Evolutionary conservation across 2,113 vertebrate species (phyloP).

Genomic region (Marmota monax): DNA sequence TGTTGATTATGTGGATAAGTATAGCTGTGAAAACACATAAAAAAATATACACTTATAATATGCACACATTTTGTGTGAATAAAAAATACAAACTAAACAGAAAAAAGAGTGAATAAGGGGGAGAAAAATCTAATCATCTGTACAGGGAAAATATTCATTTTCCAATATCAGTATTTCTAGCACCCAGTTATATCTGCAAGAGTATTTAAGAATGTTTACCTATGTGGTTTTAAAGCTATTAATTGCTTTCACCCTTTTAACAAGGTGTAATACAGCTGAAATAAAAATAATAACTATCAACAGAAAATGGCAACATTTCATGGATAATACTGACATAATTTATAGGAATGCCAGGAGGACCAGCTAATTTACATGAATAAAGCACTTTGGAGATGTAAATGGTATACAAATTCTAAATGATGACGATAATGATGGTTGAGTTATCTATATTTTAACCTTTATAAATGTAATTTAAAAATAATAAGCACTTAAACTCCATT

Average conservation of each 20-base stretch:
- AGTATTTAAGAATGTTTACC: conserved; percentile 43
- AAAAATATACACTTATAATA: not conserved
- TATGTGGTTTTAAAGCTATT: conserved; percentile 37
- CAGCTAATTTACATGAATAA: conserved; percentile 65
- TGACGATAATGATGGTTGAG: conserved; percentile 66
- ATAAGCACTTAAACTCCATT: conserved; percentile 74
- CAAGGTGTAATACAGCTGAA: conserved; percentile 26
- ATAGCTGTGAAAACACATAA: not conserved
- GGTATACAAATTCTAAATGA: conserved; percentile 69
- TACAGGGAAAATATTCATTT: conserved; percentile 7
- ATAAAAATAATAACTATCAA: conserved; percentile 64
- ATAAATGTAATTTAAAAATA: conserved; percentile 77
- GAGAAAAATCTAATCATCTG: not conserved
- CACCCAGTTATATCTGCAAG: not conserved
- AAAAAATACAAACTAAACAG: conserved; percentile 16
- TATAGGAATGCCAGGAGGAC: conserved; percentile 58
- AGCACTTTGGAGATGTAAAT: conserved; percentile 66
- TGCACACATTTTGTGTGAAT: not conserved
- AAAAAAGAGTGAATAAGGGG: not conserved
- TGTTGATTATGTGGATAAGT: not conserved
- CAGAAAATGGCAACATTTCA: conserved; percentile 68
- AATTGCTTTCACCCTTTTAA: conserved; percentile 54
- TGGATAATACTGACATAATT: conserved; percentile 64
- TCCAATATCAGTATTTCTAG: not conserved
- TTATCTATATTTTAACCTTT: conserved; percentile 75